phyloP scores from a whole-genome alignment of 1,140 invertebrate genomes.

The Brachionus rubens region DNA sequence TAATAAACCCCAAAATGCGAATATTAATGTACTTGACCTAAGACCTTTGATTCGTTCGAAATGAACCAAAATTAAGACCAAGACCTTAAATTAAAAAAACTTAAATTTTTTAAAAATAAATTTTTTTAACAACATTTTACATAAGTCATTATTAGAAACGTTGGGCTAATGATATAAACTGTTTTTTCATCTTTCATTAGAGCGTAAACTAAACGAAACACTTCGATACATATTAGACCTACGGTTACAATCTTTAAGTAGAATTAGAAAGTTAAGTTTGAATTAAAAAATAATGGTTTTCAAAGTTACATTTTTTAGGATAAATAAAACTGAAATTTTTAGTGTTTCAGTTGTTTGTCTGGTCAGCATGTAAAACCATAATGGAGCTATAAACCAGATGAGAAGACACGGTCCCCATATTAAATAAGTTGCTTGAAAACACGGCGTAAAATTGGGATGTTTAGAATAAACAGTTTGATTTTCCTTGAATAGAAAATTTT shows the following conservation, averaged over 20 bases:
- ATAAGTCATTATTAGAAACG: neutral
- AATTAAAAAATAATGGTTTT: too few species aligned
- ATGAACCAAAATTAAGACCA: neutral
- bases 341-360: neutral
- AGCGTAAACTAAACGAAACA: too few species aligned
- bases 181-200: neutral
- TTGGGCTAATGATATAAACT: neutral
- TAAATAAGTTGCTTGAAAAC: constrained; percentile 29
- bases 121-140: neutral
- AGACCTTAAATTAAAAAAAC: neutral
- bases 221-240: neutral
- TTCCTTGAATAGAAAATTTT: neutral
- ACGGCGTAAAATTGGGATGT: constrained; percentile 40
- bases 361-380: constrained; percentile 46
- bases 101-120: neutral
- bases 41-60: constrained; percentile 26
- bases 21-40: constrained; percentile 33
- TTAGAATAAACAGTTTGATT: constrained; percentile 20
- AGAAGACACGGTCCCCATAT: constrained; percentile 22
- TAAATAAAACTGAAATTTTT: constrained; percentile 25
- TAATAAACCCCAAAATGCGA: constrained; percentile 14
- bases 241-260: neutral
- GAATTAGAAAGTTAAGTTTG: neutral
- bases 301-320: constrained; percentile 15
- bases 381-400: constrained; percentile 19